Percentiles rank a stretch among this genome's conserved stretches.
Evolutionary conservation across 1,140 invertebrate species (phyloP).

Genomic region (Drosophila paulistorum): DNA sequence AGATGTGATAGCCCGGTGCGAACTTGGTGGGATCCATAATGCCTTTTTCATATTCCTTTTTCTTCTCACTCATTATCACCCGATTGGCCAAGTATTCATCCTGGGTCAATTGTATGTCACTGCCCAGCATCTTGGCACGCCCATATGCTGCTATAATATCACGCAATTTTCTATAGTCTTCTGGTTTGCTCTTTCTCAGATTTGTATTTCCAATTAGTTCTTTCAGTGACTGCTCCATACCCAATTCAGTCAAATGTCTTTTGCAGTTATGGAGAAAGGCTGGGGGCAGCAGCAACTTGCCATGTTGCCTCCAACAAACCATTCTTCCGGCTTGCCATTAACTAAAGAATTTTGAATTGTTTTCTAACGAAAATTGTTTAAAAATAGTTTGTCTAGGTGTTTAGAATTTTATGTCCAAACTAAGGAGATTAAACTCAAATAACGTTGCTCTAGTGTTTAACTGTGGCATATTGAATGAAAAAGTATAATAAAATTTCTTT

Average conservation of each 20-base stretch:
- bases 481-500: neutral
- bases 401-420: too few species aligned
- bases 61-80: slow-evolving; percentile 61
- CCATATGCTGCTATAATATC: slow-evolving; percentile 40
- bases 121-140: slow-evolving; percentile 33
- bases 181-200: slow-evolving; percentile 30
- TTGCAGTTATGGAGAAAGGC: neutral
- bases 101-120: slow-evolving; percentile 45
- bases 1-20: slow-evolving; percentile 85
- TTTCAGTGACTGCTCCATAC: neutral
- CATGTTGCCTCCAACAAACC: neutral
- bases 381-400: neutral
- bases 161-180: slow-evolving; percentile 42
- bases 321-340: neutral
- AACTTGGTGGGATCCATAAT: slow-evolving; percentile 54
- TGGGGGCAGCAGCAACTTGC: neutral
- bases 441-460: too few species aligned
- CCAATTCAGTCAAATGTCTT: neutral
- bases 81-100: slow-evolving; percentile 45
- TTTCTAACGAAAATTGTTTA: neutral
- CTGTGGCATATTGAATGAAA: too few species aligned
- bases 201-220: slow-evolving; percentile 33
- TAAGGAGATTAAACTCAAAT: too few species aligned
- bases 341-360: neutral
- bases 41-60: slow-evolving; percentile 46